Evolutionary conservation across 2,113 vertebrate genomes (phyloP).

Genomic region (Paramisgurnus dabryanus): DNA sequence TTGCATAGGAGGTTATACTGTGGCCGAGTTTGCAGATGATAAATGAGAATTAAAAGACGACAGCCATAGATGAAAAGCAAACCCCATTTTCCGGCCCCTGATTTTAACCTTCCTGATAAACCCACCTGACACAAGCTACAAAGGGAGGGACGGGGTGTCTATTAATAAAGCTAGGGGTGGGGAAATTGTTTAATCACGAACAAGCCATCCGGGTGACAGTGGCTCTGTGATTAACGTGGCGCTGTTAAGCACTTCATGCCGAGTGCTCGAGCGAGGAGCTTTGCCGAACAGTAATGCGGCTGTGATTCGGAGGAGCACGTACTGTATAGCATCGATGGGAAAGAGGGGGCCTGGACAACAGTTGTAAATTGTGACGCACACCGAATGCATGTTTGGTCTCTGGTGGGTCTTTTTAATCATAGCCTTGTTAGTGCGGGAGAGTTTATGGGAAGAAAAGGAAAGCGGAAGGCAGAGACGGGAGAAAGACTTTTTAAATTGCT

Average conservation of each 20-base stretch:
- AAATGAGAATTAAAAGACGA: neutral
- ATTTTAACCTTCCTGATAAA: conserved; percentile 6
- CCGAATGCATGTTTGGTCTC: conserved; percentile 16
- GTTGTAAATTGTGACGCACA: conserved; percentile 33
- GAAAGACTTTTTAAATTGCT: neutral
- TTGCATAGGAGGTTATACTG: too few relatives aligned
- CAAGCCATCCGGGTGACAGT: conserved; percentile 60
- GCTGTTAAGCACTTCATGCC: neutral
- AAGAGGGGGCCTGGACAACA: neutral
- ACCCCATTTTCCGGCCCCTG: neutral
- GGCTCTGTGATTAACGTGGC: conserved; percentile 6
- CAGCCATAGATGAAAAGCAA: neutral
- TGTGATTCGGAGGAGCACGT: neutral
- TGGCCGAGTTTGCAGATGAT: neutral
- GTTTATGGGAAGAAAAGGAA: neutral
- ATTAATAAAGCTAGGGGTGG: conserved; percentile 78
- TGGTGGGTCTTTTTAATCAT: conserved; percentile 37
- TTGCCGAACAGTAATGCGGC: neutral
- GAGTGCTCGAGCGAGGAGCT: conserved; percentile 2
- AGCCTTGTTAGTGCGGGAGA: conserved; percentile 6
- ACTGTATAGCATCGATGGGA: neutral
- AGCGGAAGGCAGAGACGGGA: neutral
- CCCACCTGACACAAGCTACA: conserved; percentile 3
- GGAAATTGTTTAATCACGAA: conserved; percentile 75
- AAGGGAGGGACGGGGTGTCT: neutral